Evolutionary conservation across 2,888 invertebrate species (phyloP), one percentile per base, ranked within the genome.

Genomic region (Lepas anatifera): DNA sequence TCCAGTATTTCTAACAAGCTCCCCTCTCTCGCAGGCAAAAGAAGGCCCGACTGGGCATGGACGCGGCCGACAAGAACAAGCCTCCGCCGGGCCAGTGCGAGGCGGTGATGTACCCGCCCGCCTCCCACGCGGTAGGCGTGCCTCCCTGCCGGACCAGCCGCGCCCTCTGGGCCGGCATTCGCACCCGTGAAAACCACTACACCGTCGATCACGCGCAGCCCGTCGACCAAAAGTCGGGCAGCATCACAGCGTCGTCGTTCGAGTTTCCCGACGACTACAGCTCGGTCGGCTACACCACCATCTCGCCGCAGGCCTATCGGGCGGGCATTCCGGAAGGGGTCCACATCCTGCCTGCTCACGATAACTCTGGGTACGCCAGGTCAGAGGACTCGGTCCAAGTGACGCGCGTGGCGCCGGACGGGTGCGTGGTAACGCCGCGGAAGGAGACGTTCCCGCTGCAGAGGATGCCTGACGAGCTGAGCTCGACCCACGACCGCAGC

Each of bases 101-200:
- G 70, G 83, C 85, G 0, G 84, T 85, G 41, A 79, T 85, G 4
- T 85, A 85, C 78, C 85, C 85, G 2, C 82, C 83, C 72, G 78
- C 84, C 48, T 77, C 84, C 37, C 83, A 82, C 73, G 78, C 81
- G 18, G 72, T 70, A 76, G 80, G 71, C 67, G 74, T 74, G 18
- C 73, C 74, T 68, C 81, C 85, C 25, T 84, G 85, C 29, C 83
- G 86, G 22, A 87, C 88, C 77, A 87, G 87, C 6, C 83, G 88
- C 11, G 85, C 88, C 3, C 83, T 89, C 66, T 92, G 92, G 92
- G 92, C 92, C 1, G 90, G 92, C 0, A 80, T 92, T 16, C 73
- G 73, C 63, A 71, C 74, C 25, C 66, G 72, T 29, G 73, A 75
- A 68, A 75, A 75, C 70, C 74, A 75, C 71, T 75, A 75, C 71